Evolutionary conservation across 2,113 vertebrate genomes (phyloP).

Genomic region (Hydrolagus affinis): DNA sequence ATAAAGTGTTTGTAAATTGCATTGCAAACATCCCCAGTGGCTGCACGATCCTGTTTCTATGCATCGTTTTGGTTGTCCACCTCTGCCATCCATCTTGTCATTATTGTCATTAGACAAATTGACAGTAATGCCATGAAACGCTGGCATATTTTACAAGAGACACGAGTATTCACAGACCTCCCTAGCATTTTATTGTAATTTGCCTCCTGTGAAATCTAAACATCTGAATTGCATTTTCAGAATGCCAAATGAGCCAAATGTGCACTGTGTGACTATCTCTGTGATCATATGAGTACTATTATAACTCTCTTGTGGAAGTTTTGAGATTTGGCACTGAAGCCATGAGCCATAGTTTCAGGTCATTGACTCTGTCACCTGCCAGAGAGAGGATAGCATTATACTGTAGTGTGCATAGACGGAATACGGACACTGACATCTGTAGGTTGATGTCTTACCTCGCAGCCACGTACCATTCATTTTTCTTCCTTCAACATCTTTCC

Average conservation of each 20-base stretch:
- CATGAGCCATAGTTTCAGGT: slow-evolving; percentile 26
- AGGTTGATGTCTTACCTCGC: slow-evolving; percentile 21
- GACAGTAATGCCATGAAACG: not conserved
- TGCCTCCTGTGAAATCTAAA: slow-evolving; percentile 24
- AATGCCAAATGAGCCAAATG: slow-evolving; percentile 15
- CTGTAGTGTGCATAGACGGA: slow-evolving; percentile 8
- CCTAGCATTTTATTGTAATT: slow-evolving; percentile 15
- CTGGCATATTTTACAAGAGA: slow-evolving; percentile 2
- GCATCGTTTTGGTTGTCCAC: not conserved
- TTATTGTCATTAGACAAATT: not conserved
- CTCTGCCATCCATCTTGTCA: not conserved
- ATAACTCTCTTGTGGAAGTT: slow-evolving; percentile 20
- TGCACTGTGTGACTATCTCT: slow-evolving; percentile 22
- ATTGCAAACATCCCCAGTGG: not conserved
- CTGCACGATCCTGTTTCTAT: not conserved
- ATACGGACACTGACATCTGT: slow-evolving; percentile 30
- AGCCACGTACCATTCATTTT: not conserved
- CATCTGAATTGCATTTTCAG: slow-evolving; percentile 27
- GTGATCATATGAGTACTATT: slow-evolving; percentile 8
- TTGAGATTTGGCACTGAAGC: slow-evolving; percentile 26
- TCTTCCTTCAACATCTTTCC: not conserved
- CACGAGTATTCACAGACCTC: slow-evolving; percentile 1
- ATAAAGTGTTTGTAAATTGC: not conserved
- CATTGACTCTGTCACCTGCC: not conserved
- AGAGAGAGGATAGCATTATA: slow-evolving; percentile 6